These are phyloP conservation scores for Pao palembangensis DNA, from an alignment of 2,113 vertebrate genomes.

Conservation along the genomic window DNA sequence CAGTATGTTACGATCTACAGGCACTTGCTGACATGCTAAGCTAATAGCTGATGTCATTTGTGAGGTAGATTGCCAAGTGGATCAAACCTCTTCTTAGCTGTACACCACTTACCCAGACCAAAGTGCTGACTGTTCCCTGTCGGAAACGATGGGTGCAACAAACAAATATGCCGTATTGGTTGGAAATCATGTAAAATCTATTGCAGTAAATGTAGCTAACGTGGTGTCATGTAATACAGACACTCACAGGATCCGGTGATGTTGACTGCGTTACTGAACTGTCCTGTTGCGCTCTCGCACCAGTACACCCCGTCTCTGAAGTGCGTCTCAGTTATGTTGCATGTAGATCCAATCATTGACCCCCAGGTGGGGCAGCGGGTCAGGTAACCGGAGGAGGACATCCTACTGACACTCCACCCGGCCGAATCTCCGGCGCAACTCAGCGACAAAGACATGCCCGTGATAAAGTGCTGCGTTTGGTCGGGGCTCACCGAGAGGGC, in stretches of 20 bases:
- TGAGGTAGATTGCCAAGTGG: too few relatives aligned
- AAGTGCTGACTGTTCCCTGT: too few relatives aligned
- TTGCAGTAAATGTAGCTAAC: too few relatives aligned
- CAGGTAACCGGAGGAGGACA: rapidly evolving
- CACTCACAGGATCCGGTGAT: slow-evolving; percentile 11
- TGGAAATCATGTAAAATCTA: too few relatives aligned
- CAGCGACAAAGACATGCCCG: background rate
- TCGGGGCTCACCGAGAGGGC: slow-evolving; percentile 28
- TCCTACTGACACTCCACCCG: slow-evolving; percentile 20
- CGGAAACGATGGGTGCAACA: too few relatives aligned
- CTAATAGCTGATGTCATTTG: too few relatives aligned
- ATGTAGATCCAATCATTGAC: slow-evolving; percentile 3
- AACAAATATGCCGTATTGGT: too few relatives aligned
- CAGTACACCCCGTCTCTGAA: background rate
- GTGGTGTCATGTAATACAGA: too few relatives aligned
- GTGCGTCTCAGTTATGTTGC: rapidly evolving
- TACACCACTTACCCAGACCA: too few relatives aligned
- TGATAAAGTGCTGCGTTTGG: slow-evolving; percentile 25
- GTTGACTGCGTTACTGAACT: slow-evolving; percentile 44
- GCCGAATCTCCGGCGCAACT: slow-evolving; percentile 33
- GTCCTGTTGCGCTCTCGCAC: slow-evolving; percentile 42
- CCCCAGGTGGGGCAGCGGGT: rapidly evolving
- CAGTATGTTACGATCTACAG: too few relatives aligned
- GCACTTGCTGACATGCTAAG: too few relatives aligned
- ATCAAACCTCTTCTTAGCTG: too few relatives aligned